Evolutionary conservation across 2,888 invertebrate genomes (phyloP), one percentile per base, ranked within the genome.

Genomic region (Congeria kusceri): DNA sequence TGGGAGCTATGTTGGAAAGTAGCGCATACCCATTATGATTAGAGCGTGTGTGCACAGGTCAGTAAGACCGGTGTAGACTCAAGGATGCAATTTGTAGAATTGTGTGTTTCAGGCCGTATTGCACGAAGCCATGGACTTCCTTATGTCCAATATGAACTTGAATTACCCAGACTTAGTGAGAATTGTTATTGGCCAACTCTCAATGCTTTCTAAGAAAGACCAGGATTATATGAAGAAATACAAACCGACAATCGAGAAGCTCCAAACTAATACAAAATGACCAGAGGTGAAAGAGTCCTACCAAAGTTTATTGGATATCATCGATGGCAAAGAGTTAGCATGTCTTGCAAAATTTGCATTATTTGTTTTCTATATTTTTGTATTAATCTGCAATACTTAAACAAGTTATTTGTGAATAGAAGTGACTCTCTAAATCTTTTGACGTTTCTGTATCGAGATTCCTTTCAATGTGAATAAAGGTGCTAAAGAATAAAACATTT

Each of bases 311-410:
- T 69, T 91, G 7, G 87, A 89, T 29, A 77, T 90, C 62, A 85
- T 91, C 25, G 91, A 90, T 53, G 91, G 90, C 5, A 86, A 85
- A 77, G 89, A 86, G 90, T 90, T 57, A 57, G 75, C 49, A 32
- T 29, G 3, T 32, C 11, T 32, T 28, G 25, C 9, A 29, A n/a
- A 29, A 1, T 20, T 57, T 57, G n/a, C 15, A 3, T 15, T 20
- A 44, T 39, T 20, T 23, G 28, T 25, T 9, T 20, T 20, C 0
- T 28, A 29, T 39, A 83, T 15, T 67, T 39, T 15, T 58, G 18
- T 59, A 39, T n/a, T n/a, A n/a, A n/a, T n/a, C n/a, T n/a, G n/a
- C n/a, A n/a, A n/a, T n/a, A n/a, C n/a, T n/a, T n/a, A n/a, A n/a
- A n/a, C n/a, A n/a, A n/a, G n/a, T n/a, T n/a, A n/a, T n/a, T n/a